A percentile compares a stretch with the other conserved stretches of the same genome.
Conservation (phyloP, 2,797 vertebrate genomes). For the Heteromormyrus szaboi region DNA sequence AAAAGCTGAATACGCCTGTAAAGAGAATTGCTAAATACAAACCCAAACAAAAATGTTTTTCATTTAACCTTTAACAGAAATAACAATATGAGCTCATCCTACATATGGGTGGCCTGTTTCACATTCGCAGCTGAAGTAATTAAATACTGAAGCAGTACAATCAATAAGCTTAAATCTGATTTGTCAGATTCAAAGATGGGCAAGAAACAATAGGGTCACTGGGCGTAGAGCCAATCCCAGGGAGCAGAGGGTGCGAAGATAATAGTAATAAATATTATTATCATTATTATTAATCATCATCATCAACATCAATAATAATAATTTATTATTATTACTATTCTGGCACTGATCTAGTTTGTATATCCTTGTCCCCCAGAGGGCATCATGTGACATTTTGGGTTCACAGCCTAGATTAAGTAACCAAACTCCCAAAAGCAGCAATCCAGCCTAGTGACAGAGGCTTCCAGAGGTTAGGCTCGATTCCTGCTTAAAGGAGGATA, state of each 20-base stretch:
- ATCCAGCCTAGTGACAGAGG: slow-evolving; percentile 16
- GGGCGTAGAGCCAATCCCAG: neutral
- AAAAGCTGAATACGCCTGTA: neutral
- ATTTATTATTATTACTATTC: neutral
- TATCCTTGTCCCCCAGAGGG: neutral
- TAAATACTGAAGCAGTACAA: neutral
- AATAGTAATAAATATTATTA: neutral
- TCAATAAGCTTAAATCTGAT: neutral
- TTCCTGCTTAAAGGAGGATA: neutral
- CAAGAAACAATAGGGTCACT: neutral
- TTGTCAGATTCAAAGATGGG: neutral
- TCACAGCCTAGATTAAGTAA: slow-evolving; percentile 29
- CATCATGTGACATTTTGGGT: neutral
- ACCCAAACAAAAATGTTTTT: neutral
- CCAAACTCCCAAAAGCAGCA: slow-evolving; percentile 24
- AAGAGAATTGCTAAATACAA: neutral
- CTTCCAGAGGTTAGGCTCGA: neutral
- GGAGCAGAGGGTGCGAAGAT: neutral
- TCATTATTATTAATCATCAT: neutral
- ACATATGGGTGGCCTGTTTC: neutral
- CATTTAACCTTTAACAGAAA: neutral
- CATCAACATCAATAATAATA: neutral
- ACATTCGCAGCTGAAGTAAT: neutral
- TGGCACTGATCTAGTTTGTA: neutral
- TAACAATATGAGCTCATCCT: neutral